Evolutionary conservation across 2,888 invertebrate species (phyloP), one percentile per base, ranked within the genome.

Genomic region (Tortricodes alternella): DNA sequence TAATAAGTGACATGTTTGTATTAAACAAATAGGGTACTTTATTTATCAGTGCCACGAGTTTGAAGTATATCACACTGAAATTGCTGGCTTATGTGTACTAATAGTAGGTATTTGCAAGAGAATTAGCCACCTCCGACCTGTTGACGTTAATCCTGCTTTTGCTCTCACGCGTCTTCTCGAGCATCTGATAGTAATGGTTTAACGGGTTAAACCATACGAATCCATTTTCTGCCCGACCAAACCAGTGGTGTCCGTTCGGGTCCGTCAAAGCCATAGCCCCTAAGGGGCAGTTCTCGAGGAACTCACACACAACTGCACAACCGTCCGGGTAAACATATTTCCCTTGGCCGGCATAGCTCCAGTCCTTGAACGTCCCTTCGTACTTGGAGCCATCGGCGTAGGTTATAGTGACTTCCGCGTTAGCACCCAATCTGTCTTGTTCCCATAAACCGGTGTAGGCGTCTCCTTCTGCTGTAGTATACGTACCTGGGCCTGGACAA

Each of bases 381-480:
- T 89, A 94, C 62, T 72, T 76, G 2, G 89, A 83, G 4, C 89
- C 89, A 65, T 92, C 91, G 0, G 71, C 74, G 66, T 80, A 93
- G 0, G 74, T 67, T 35, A 92, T 80, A 9, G 61, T 68, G 1
- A 83, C 79, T 11, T 75, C 76, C 24, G 80, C 80, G 44, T 57
- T 71, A 15, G 76, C 78, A 0, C 78, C 76, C 2, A 93, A 73
- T 46, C 83, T 83, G 66, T 94, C 93, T 8, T 79, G 71, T 0
- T 90, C 86, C 94, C 94, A 94, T 2, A 64, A 64, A 4, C 92
- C 93, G 18, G 76, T 67, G 69, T 94, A 94, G 0, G 66, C 67
- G 63, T 94, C 93, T 0, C 92, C 92, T 65, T 93, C 93, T 3
- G 89, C 89, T 0, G 93, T 93, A 2, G 67, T 85, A 64, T 94